Evolutionary conservation across 2,888 invertebrate species (phyloP), one percentile per base, ranked within the genome.

Genomic region (Tachina fera): DNA sequence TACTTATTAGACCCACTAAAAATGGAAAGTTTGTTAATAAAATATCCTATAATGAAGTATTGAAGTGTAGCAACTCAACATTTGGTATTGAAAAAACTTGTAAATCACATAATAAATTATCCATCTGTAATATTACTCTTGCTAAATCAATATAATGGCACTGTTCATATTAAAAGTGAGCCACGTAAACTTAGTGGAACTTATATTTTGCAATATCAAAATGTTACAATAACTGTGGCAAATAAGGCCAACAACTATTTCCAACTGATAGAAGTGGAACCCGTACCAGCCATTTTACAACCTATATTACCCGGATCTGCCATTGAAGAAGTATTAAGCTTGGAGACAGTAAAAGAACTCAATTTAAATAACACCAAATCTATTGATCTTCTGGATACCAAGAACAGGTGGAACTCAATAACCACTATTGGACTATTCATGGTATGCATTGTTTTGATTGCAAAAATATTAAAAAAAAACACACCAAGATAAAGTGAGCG

Each of bases 271-370:
- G 72, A 76, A 22, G 51, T 60, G 19, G 43, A 84, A 49, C 75
- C 85, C 22, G 19, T 88, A 47, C 87, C 86, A 31, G 70, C 86
- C 19, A 78, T 87, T n/a, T 16, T 82, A 2, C 86, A 88, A 45
- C 81, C 86, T 43, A 72, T 63, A 39, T 70, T 77, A 22, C 39
- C 45, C 11, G 43, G 56, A 61, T 47, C 70, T 14, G 76, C 19
- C 60, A 74, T 74, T 60, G 81, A 75, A 47, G 86, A 87, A 77
- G 68, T 80, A 31, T 51, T 86, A 13, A 74, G 82, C 16, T 58
- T 84, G 41, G 77, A 84, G 74, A 49, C 74, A 22, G 78, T 87
- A 67, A 86, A 82, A 11, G 80, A 87, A 71, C 19, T 63, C 11
- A 41, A 45, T 45, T n/a, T 63, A 8, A 63, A 63, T 19, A 63